Conservation (phyloP, 2,888 invertebrate species). For the Halocaridina rubra region DNA sequence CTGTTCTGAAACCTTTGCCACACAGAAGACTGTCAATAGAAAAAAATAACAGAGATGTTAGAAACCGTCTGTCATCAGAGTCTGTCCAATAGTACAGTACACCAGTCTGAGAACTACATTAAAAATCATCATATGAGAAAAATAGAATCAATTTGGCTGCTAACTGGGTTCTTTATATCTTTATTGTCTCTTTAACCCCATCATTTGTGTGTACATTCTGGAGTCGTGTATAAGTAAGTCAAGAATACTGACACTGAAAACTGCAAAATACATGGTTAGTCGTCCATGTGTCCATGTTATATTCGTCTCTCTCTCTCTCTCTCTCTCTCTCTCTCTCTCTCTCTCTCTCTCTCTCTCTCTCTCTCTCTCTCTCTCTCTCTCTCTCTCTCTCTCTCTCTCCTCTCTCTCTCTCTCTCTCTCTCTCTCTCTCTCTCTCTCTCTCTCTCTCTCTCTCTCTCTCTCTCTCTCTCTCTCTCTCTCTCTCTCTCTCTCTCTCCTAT, state of each 20-base stretch:
- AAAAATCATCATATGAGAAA: too few relatives aligned
- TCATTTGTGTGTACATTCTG: too few relatives aligned
- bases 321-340: slow-evolving; percentile 10
- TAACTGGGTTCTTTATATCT: too few relatives aligned
- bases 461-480: background rate
- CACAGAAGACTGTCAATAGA: too few relatives aligned
- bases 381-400: background rate
- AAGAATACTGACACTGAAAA: background rate
- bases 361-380: background rate
- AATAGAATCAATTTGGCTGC: too few relatives aligned
- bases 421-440: slow-evolving; percentile 1
- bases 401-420: background rate
- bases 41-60: too few relatives aligned
- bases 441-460: slow-evolving; percentile 4
- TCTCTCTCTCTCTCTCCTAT: background rate
- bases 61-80: too few relatives aligned
- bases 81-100: too few relatives aligned
- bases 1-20: too few relatives aligned
- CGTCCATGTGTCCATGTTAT: background rate
- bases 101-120: too few relatives aligned
- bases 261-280: background rate
- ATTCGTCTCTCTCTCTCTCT: slow-evolving; percentile 11
- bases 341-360: background rate
- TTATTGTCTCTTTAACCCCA: too few relatives aligned
- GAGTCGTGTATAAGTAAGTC: too few relatives aligned